Percentiles rank a stretch among this genome's conserved stretches.
Conservation (phyloP, 2,888 invertebrate species). For the Oscheius sp. region DNA sequence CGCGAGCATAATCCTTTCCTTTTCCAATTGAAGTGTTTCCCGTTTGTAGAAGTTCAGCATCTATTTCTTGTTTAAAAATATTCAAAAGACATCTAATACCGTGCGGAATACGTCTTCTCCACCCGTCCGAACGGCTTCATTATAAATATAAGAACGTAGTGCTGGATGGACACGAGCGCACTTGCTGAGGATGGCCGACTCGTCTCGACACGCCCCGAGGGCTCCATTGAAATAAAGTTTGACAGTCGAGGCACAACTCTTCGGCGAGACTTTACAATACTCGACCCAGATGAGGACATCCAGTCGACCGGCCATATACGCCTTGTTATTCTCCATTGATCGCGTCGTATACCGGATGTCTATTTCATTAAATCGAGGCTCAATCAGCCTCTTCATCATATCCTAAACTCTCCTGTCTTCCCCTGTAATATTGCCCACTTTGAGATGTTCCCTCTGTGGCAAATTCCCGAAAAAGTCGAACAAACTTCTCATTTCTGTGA, state of each 20-base stretch:
- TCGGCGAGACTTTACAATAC: slow-evolving; percentile 40
- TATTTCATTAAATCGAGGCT: slow-evolving; percentile 1
- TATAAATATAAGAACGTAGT: slow-evolving; percentile 62
- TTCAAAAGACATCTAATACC: slow-evolving; percentile 36
- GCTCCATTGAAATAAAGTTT: slow-evolving; percentile 41
- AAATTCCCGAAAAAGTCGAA: slow-evolving; percentile 14
- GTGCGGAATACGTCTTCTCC: slow-evolving; percentile 53
- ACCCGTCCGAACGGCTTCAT: slow-evolving; percentile 64
- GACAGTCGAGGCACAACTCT: slow-evolving; percentile 46
- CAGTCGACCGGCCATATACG: slow-evolving; percentile 8
- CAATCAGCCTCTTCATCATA: slow-evolving; percentile 10
- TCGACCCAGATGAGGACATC: slow-evolving; percentile 33
- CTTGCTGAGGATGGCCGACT: slow-evolving; percentile 46
- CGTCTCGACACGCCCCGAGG: slow-evolving; percentile 44
- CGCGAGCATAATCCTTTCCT: slow-evolving; percentile 58
- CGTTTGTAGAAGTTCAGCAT: slow-evolving; percentile 43
- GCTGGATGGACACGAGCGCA: slow-evolving; percentile 64
- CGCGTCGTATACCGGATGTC: slow-evolving; percentile 22
- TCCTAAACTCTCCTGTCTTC: background rate
- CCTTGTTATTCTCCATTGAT: slow-evolving; percentile 1
- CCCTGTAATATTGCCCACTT: background rate
- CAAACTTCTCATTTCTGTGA: background rate
- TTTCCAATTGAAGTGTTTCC: slow-evolving; percentile 64
- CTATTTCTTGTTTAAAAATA: slow-evolving; percentile 1
- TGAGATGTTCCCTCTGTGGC: slow-evolving; percentile 27